Evolutionary conservation across 2,113 vertebrate species (phyloP).

Genomic region (Rhynchopsitta pachyrhyncha): DNA sequence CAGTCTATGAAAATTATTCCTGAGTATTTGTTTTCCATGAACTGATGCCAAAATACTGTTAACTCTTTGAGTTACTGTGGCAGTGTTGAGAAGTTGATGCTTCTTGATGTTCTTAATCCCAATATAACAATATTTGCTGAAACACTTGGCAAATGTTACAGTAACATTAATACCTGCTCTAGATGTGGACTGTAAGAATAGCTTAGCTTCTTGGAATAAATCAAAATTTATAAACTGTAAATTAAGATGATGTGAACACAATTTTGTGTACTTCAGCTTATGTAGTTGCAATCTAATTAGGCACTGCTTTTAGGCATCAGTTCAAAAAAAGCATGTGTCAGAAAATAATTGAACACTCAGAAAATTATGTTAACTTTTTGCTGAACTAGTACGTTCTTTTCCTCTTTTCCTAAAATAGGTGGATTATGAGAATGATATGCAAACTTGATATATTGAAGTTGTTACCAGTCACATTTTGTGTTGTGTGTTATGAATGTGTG

Average conservation of each 20-base stretch:
- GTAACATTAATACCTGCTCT: not conserved
- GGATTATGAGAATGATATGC: not conserved
- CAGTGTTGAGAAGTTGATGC: not conserved
- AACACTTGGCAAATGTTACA: not conserved
- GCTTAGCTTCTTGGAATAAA: not conserved
- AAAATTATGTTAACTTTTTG: not conserved
- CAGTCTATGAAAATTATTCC: not conserved
- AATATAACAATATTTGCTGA: not conserved
- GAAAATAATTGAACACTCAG: not conserved
- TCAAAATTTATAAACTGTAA: not conserved
- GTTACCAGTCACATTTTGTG: not conserved
- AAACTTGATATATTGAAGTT: not conserved
- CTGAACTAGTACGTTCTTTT: not conserved
- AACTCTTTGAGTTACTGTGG: not conserved
- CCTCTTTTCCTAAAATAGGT: not conserved
- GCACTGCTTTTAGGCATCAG: not conserved
- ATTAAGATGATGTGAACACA: not conserved
- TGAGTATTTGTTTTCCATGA: conserved; percentile 3
- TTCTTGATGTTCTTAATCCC: not conserved
- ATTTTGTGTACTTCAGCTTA: not conserved
- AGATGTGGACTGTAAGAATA: not conserved
- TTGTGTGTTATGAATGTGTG: not conserved
- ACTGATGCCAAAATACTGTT: not conserved
- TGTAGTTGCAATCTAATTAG: not conserved
- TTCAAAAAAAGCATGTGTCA: not conserved